These are phyloP conservation scores for Zaprionus kolodkinae DNA, from an alignment of 1,140 invertebrate genomes.

Conservation along the genomic window DNA sequence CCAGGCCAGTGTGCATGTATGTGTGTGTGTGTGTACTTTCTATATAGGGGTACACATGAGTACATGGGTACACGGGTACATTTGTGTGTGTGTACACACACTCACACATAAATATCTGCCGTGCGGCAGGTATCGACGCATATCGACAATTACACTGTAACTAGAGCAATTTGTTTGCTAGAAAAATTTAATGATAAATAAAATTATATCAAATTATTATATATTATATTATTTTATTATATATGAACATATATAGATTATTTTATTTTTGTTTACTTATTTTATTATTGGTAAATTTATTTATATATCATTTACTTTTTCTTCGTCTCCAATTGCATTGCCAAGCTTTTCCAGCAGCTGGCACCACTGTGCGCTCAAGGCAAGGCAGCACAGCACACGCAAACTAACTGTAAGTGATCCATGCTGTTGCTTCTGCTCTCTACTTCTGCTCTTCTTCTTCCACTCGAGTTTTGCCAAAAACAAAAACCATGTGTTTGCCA, in stretches of 20 bases:
- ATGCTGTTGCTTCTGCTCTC: conserved; percentile 54
- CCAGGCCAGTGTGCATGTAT: background rate
- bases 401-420: conserved; percentile 63
- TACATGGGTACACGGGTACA: background rate
- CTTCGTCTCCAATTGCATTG: background rate
- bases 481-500: conserved; percentile 82
- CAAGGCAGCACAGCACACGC: conserved; percentile 13
- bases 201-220: background rate
- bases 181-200: too few species aligned
- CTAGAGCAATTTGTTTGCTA: background rate
- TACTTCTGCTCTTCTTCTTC: conserved; percentile 49
- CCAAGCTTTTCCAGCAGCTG: conserved; percentile 3
- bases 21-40: conserved; percentile 33
- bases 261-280: too few species aligned
- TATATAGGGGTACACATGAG: background rate
- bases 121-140: conserved; percentile 3
- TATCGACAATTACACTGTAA: conserved; percentile 23
- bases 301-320: background rate
- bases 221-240: too few species aligned
- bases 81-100: background rate
- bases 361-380: conserved; percentile 26
- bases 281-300: background rate
- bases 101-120: background rate
- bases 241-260: too few species aligned
- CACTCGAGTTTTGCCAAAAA: conserved; percentile 68